Conservation (phyloP, 2,888 invertebrate species). For the Athalia cordata region DNA sequence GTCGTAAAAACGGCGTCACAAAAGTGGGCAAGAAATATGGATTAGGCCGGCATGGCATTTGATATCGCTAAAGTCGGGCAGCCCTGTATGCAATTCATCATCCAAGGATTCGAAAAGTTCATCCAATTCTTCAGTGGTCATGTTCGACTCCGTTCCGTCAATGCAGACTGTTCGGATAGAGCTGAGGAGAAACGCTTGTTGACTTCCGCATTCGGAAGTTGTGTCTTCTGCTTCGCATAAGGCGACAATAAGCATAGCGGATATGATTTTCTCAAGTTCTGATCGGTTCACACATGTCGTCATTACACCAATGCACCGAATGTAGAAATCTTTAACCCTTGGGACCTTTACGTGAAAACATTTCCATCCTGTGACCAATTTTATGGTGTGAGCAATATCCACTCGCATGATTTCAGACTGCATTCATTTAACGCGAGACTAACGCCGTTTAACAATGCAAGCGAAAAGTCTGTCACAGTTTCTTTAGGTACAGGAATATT, state of each 20-base stretch:
- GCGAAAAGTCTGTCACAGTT: constrained; percentile 41
- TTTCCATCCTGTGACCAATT: constrained; percentile 43
- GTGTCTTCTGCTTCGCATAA: background rate
- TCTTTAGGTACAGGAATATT: constrained; percentile 18
- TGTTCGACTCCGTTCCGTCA: background rate
- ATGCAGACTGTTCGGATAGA: too few species aligned
- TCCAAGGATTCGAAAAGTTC: constrained; percentile 1
- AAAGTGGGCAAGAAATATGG: constrained; percentile 41
- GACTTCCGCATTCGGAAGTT: too few species aligned
- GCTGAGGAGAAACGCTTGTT: too few species aligned
- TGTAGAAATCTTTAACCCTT: constrained; percentile 38
- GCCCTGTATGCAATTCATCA: constrained; percentile 10
- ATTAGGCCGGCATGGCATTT: constrained; percentile 33
- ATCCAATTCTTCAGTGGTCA: background rate
- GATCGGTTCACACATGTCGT: constrained; percentile 21
- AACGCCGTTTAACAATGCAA: constrained; percentile 40
- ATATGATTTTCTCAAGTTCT: background rate
- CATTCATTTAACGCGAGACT: constrained; percentile 27
- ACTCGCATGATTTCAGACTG: constrained; percentile 27
- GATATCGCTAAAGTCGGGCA: background rate
- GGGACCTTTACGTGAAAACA: constrained; percentile 35
- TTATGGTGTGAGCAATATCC: constrained; percentile 46
- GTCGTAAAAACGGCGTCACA: background rate
- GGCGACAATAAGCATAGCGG: background rate
- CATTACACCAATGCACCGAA: constrained; percentile 39